Evolutionary conservation across 23 tunicate species (phyloP), one percentile per base, ranked within the genome.

Genomic region (Styela clava): DNA sequence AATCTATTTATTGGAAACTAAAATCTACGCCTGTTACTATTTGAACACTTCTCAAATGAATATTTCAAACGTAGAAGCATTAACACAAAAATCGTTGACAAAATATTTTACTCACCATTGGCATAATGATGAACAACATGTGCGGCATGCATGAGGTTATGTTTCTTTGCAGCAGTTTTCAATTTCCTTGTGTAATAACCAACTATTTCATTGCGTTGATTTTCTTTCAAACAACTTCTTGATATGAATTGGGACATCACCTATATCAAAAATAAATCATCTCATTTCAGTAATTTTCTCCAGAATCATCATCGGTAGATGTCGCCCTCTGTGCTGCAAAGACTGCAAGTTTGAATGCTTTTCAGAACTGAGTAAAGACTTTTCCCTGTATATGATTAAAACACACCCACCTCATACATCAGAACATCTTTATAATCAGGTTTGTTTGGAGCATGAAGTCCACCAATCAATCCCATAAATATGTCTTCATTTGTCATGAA

Each of bases 401-500:
- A n/a, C n/a, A n/a, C n/a, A 73, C 77, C 2, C 2, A 86, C 90
- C 90, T 86, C 86, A 35, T 86, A 86, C 79, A 86, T 70, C 33
- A 86, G 35, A 33, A 80, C 44, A 44, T 86, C 85, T 63, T 86
- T 86, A 36, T 73, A 84, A 62, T 86, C 82, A 24, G 85, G 90
- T 63, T 81, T 81, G 31, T 69, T 69, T 35, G 85, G 85, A 20
- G 85, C 78, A 69, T 35, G 65, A 20, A 68, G 44, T 2, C 63
- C 64, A 19, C 74, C 85, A 5, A 79, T 69, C 69, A 85, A 18
- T 36, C 74, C 83, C 82, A 85, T 79, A 56, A 86, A 86, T 35
- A 81, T 86, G 33, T 86, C 90, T 74, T 86, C 90, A 64, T 86
- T 86, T 7, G 90, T 86, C 90, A 86, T 86, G 26, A 86, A 86